Evolutionary conservation across 2,113 vertebrate species (phyloP), one percentile per base, ranked within the genome.

Genomic region (Ornithorhynchus anatinus): DNA sequence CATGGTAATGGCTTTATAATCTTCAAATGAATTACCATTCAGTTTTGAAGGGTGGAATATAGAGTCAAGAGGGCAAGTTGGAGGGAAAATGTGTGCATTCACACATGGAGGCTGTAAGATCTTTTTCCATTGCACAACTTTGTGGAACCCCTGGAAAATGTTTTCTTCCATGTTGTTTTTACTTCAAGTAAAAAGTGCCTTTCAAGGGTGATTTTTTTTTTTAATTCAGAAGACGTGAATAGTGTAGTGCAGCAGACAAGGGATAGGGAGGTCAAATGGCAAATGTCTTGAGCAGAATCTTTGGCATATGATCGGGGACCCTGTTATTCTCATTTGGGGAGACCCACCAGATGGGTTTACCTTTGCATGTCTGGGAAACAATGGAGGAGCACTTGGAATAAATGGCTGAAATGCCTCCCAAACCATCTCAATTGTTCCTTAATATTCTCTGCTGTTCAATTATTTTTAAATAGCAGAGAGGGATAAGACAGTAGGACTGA

Each of bases 121-220:
- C 53, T 82, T 85, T 72, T 2, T 22, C 52, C 72, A 83, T 74
- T 39, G 4, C 17, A 20, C 3, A 72, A 44, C 81, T 7, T 70
- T 81, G 75, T 82, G 16, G 74, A 44, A 84, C 11, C 4, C 25
- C 61, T 84, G 48, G 73, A 68, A 64, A 57, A 77, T 58, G 68
- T 29, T 33, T 59, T 4, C 31, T 76, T 69, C 68, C 29, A 63
- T n/a, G n/a, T n/a, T 14, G 6, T 1, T 84, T 88, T 56, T 75
- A 27, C 37, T 60, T 81, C 63, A 66, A 75, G 33, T 62, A 84
- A 75, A 82, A 87, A 83, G 37, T 1, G 35, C 22, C 73, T 83
- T 81, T 79, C 51, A 37, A 43, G 19, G 9, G 10, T 63, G 29
- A 77, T 65, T 69, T 85, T 79, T 67, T 82, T 69, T 68, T 54